Evolutionary conservation across 2,888 invertebrate species (phyloP), one percentile per base, ranked within the genome.

Genomic region (Pasiphila rectangulata): DNA sequence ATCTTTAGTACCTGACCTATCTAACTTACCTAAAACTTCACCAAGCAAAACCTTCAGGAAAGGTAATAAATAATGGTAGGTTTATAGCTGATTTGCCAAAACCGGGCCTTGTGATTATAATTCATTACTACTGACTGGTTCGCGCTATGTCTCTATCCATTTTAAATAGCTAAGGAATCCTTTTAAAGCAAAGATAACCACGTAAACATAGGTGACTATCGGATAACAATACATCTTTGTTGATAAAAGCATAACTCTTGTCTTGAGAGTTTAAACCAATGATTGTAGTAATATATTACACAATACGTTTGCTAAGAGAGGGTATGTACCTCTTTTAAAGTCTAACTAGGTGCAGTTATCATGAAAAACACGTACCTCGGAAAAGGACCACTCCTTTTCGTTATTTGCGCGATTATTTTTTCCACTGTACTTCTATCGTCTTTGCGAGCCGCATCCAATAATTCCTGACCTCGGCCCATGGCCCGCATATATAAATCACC

Each of bases 381-480:
- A 84, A 97, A 91, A 69, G 96, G 96, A 90, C 97, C 97, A 91
- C 95, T 95, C 91, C 96, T 94, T 92, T 95, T 96, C 72, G 94
- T 93, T 89, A 95, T 93, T 86, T 95, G 95, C 67, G 92, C 93
- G 69, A 98, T 90, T 75, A 98, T 94, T 91, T 96, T 97, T 85
- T 97, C 97, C 61, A 97, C 96, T 68, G 94, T 92, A 64, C 92
- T 91, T 71, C 94, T 92, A 86, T 98, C 96, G 77, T 98, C 98
- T 90, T 94, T 96, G 72, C 98, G 93, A 64, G 98, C 96, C 67
- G 97, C 98, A 80, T 98, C 98, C 83, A 98, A 91, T 84, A 98
- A 92, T 90, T 98, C 98, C 88, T 97, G 96, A 88, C 98, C 98
- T 90, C 97, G 97, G 80, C 98, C 98, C 97, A 98, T 98, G 79